A percentile compares a stretch with the other conserved stretches of the same genome.
These are phyloP conservation scores for Scyliorhinus canicula DNA, from an alignment of 2,797 vertebrate species.

Conservation along the genomic window DNA sequence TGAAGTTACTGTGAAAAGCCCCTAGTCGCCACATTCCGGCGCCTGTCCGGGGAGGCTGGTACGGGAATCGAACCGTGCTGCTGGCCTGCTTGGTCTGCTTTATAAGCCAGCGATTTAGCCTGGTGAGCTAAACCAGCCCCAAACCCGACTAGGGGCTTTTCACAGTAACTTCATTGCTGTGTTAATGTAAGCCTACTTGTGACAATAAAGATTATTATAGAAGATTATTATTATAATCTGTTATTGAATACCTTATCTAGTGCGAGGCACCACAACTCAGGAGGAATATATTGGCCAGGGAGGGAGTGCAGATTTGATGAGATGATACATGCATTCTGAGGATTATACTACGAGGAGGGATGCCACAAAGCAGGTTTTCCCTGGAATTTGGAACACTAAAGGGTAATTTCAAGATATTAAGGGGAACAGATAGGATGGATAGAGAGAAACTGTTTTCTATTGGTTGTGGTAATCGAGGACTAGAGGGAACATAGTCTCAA, in stretches of 20 bases:
- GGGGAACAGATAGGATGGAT: not conserved
- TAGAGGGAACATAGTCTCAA: not conserved
- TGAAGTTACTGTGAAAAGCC: no score
- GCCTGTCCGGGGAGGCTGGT: no score
- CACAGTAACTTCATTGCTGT: no score
- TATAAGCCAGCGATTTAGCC: no score
- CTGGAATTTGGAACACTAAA: not conserved
- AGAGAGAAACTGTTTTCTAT: not conserved
- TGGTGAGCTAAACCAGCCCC: no score
- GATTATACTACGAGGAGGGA: not conserved
- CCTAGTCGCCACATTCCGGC: no score
- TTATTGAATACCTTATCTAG: not conserved
- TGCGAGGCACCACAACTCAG: not conserved
- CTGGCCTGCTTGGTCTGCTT: no score
- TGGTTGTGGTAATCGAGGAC: not conserved
- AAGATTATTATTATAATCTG: no score
- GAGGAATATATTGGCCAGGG: not conserved
- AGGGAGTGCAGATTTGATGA: not conserved
- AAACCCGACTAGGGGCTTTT: no score
- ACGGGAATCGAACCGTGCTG: no score
- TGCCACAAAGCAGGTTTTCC: not conserved
- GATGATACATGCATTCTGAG: not conserved
- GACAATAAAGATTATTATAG: no score
- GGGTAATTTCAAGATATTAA: not conserved
- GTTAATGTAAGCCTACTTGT: no score